Conservation (phyloP, 1,140 invertebrate species). For the Drosophila punjabiensis region DNA sequence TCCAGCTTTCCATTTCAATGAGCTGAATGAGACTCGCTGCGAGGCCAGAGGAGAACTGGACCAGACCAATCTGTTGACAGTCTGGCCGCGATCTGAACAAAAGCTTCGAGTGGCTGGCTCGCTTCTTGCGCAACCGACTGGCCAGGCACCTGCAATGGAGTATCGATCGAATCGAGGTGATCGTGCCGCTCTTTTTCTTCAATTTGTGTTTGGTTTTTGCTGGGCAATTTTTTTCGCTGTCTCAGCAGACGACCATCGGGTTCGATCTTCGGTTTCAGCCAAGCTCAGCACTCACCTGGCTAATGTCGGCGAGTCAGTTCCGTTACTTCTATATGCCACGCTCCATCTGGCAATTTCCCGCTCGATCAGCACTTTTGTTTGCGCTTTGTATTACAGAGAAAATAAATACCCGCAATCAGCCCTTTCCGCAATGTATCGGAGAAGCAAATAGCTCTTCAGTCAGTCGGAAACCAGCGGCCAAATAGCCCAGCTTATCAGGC, state of each 20-base stretch:
- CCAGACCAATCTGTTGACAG: slow-evolving; percentile 49
- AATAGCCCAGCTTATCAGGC: slow-evolving; percentile 44
- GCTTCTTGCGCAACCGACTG: slow-evolving; percentile 40
- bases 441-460: slow-evolving; percentile 24
- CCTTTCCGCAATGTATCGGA: slow-evolving; percentile 38
- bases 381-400: slow-evolving; percentile 60
- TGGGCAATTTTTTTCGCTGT: slow-evolving; percentile 37
- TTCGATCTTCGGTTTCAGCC: slow-evolving; percentile 29
- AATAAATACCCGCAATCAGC: slow-evolving; percentile 57
- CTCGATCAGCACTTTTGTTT: slow-evolving; percentile 68
- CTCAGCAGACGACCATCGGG: slow-evolving; percentile 34
- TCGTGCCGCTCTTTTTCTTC: slow-evolving; percentile 40
- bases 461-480: slow-evolving; percentile 25
- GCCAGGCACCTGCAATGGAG: slow-evolving; percentile 34
- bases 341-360: slow-evolving; percentile 74
- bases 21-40: slow-evolving; percentile 48
- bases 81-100: slow-evolving; percentile 47
- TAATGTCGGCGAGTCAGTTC: slow-evolving; percentile 47
- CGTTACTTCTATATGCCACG: slow-evolving; percentile 74
- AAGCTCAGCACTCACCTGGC: slow-evolving; percentile 21
- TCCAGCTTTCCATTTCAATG: slow-evolving; percentile 75
- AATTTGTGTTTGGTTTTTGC: slow-evolving; percentile 2
- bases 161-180: slow-evolving; percentile 45
- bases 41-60: slow-evolving; percentile 25
- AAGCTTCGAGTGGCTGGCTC: slow-evolving; percentile 22